Percentiles rank a stretch among this genome's conserved stretches.
Evolutionary conservation across 2,888 invertebrate species (phyloP).

Genomic region (Steinernema scapterisci): DNA sequence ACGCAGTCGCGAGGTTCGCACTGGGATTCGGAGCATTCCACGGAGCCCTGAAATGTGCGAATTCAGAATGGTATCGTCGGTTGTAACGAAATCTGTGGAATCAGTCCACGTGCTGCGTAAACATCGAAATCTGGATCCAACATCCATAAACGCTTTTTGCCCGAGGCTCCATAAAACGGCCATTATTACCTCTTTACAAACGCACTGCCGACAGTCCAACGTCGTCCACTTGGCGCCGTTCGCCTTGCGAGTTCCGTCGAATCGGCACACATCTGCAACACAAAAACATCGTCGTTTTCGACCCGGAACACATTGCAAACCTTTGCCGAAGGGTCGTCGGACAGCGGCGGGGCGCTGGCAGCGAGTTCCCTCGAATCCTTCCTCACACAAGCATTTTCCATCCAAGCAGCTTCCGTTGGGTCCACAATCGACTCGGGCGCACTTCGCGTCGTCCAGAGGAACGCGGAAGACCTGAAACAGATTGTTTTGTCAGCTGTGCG

Average conservation of each 20-base stretch:
- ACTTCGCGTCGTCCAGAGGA: background rate
- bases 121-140: too few relatives aligned
- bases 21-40: slow-evolving; percentile 7
- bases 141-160: background rate
- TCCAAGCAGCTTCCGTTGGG: background rate
- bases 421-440: background rate
- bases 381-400: background rate
- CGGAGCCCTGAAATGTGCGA: background rate
- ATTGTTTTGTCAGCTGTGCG: slow-evolving; percentile 29
- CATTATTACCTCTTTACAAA: background rate
- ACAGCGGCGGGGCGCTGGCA: background rate
- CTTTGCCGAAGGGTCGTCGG: background rate
- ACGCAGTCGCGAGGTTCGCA: slow-evolving; percentile 15
- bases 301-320: background rate
- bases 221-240: slow-evolving; percentile 30
- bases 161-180: background rate
- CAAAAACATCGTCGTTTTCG: background rate
- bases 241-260: slow-evolving; percentile 1
- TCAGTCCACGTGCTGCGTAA: too few relatives aligned
- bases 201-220: slow-evolving; percentile 21
- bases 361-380: background rate
- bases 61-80: too few relatives aligned
- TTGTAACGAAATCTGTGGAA: too few relatives aligned
- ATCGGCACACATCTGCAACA: background rate
- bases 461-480: background rate